Percentiles rank a stretch among this genome's conserved stretches.
phyloP scores from a whole-genome alignment of 1,140 invertebrate genomes.

The Heliconius eleuchia region DNA sequence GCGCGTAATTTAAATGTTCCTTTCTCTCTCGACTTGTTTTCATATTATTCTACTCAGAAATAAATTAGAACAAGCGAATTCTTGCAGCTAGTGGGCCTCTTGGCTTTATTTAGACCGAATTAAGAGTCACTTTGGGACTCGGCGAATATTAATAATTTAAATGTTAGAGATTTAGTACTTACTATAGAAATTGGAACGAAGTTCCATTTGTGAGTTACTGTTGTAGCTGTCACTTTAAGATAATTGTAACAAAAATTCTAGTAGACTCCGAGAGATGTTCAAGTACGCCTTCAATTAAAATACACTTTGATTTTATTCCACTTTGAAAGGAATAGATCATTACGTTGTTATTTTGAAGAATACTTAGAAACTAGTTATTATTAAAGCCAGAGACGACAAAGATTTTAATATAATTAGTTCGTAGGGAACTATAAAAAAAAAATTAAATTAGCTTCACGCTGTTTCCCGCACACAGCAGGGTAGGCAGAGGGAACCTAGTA shows the following conservation, averaged over 20 bases:
- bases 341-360: conserved; percentile 3
- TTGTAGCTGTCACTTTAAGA: neutral
- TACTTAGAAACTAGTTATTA: neutral
- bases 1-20: conserved; percentile 43
- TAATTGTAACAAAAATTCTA: conserved; percentile 1
- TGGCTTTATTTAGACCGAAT: conserved; percentile 31
- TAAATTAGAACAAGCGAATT: conserved; percentile 36
- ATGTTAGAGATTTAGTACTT: conserved; percentile 13
- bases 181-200: neutral
- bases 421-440: no score
- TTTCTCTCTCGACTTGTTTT: conserved; percentile 38
- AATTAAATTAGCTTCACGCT: no score
- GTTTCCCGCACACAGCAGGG: no score
- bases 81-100: conserved; percentile 22
- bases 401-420: no score
- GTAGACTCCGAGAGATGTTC: neutral
- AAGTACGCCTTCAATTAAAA: neutral
- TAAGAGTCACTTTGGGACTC: conserved; percentile 2
- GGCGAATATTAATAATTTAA: conserved; percentile 27
- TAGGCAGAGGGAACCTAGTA: no score
- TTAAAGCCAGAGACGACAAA: no score
- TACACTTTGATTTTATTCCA: conserved; percentile 3
- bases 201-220: neutral
- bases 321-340: neutral
- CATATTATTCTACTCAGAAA: conserved; percentile 39